A percentile compares a stretch with the other conserved stretches of the same genome.
These are phyloP conservation scores for Malacoctenus gilli DNA, from an alignment of 2,797 vertebrate species.

Conservation along the genomic window DNA sequence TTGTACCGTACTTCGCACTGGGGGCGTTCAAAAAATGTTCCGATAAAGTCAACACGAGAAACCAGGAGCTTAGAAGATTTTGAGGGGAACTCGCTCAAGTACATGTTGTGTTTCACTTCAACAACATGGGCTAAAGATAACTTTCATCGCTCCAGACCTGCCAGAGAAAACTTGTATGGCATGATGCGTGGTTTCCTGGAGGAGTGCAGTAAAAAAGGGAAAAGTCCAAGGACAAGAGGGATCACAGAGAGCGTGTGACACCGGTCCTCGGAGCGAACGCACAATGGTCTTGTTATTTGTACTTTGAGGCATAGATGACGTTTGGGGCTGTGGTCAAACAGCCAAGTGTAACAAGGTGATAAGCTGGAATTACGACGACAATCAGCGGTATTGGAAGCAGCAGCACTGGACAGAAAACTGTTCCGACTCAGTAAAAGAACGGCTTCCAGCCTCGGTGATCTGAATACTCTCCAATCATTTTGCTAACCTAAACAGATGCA, in stretches of 20 bases:
- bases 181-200: constrained; percentile 71
- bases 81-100: constrained; percentile 54
- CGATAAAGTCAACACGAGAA: constrained; percentile 74
- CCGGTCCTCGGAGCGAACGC: constrained; percentile 5
- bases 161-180: constrained; percentile 61
- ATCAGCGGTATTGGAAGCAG: no score
- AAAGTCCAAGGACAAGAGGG: constrained; percentile 37
- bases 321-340: neutral
- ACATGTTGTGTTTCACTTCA: constrained; percentile 67
- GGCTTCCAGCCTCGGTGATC: no score
- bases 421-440: no score
- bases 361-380: neutral
- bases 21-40: constrained; percentile 71
- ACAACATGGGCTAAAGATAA: constrained; percentile 74
- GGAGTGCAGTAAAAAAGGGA: constrained; percentile 53
- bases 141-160: constrained; percentile 57
- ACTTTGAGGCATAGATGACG: constrained; percentile 1
- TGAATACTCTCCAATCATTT: no score
- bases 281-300: constrained; percentile 3
- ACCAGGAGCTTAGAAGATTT: constrained; percentile 41
- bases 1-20: constrained; percentile 61
- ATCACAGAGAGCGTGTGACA: constrained; percentile 27
- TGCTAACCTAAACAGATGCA: no score
- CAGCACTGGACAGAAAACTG: no score
- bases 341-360: constrained; percentile 11